Conservation (phyloP, 2,888 invertebrate species). For the Himalopsyche tibetana region DNA sequence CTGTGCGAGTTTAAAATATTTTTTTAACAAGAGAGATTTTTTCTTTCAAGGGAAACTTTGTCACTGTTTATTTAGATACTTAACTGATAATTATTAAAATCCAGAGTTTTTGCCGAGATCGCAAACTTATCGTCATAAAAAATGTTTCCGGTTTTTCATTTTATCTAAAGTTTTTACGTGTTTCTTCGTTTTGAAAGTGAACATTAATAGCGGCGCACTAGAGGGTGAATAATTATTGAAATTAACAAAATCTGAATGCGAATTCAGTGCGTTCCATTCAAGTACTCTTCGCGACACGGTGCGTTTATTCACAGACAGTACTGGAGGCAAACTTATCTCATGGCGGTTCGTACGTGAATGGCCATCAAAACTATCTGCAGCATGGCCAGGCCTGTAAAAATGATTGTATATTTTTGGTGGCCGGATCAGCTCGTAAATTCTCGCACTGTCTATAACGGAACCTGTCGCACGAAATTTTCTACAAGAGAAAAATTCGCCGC, state of each 20-base stretch:
- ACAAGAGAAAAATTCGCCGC: neutral
- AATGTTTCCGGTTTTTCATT: slow-evolving; percentile 36
- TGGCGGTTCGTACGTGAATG: slow-evolving; percentile 64
- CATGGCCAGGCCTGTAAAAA: slow-evolving; percentile 46
- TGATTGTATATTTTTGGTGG: slow-evolving; percentile 45
- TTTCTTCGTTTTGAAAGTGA: neutral
- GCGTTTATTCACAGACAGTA: slow-evolving; percentile 44
- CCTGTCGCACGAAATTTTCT: slow-evolving; percentile 46
- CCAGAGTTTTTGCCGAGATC: neutral
- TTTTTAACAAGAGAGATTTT: no score
- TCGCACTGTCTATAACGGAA: slow-evolving; percentile 54
- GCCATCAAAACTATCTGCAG: slow-evolving; percentile 43
- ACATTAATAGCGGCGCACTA: slow-evolving; percentile 7
- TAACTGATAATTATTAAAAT: slow-evolving; percentile 13
- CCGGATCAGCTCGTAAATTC: slow-evolving; percentile 48
- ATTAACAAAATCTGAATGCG: slow-evolving; percentile 48
- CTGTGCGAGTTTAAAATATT: no score
- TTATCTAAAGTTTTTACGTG: neutral
- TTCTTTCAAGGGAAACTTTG: no score
- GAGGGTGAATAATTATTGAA: slow-evolving; percentile 5
- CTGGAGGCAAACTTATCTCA: slow-evolving; percentile 58
- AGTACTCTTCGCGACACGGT: slow-evolving; percentile 28
- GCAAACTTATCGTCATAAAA: neutral
- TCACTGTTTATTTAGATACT: neutral
- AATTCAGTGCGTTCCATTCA: slow-evolving; percentile 45